A percentile compares a stretch with the other conserved stretches of the same genome.
Conservation (phyloP, 2,888 invertebrate genomes). For the Chrysomela aeneicollis region DNA sequence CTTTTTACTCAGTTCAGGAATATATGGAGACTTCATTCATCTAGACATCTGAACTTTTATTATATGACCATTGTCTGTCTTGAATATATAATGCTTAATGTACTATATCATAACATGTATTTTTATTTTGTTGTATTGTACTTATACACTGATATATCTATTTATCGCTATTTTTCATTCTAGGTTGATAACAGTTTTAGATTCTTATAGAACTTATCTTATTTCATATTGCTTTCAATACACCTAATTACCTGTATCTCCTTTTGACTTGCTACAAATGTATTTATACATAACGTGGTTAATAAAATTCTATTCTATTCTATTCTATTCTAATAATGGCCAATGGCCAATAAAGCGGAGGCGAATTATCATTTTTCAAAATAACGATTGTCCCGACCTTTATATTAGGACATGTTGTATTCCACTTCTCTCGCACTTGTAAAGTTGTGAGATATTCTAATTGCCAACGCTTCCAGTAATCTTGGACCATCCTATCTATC, state of each 20-base stretch:
- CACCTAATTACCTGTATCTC: no score
- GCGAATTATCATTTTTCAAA: neutral
- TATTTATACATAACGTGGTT: no score
- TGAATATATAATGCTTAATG: neutral
- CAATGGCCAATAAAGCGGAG: neutral
- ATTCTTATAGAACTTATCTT: no score
- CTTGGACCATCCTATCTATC: neutral
- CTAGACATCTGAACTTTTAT: no score
- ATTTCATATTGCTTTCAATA: no score
- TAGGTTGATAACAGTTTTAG: no score
- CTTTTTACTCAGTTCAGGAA: neutral
- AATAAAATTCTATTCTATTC: no score
- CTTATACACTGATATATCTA: no score
- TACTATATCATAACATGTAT: no score
- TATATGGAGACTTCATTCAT: slow-evolving; percentile 10
- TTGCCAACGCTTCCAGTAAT: slow-evolving; percentile 4
- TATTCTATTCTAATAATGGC: neutral
- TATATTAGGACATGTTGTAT: neutral
- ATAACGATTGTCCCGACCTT: neutral
- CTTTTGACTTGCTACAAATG: no score
- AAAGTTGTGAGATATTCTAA: slow-evolving; percentile 3
- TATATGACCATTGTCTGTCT: neutral
- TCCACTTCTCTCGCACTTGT: neutral
- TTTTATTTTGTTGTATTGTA: no score
- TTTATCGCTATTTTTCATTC: no score